Evolutionary conservation across 2,113 vertebrate species (phyloP).

Genomic region (Datnioides undecimradiatus): DNA sequence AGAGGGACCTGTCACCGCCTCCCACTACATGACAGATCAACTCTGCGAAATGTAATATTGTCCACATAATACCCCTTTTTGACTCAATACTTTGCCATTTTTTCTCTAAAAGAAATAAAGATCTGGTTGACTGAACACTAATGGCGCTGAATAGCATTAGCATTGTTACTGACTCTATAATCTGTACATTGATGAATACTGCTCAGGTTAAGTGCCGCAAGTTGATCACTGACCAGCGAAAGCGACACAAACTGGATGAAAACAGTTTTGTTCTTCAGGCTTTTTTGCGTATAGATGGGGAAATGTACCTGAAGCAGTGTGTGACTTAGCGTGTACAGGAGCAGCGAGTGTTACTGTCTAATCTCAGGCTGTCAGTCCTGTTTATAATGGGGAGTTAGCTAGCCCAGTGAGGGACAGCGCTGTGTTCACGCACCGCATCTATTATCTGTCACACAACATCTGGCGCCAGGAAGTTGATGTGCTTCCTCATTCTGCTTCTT

Average conservation of each 20-base stretch:
- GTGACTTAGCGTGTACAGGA: conserved; percentile 10
- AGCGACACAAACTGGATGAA: not conserved
- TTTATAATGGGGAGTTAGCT: conserved; percentile 66
- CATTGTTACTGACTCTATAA: conserved; percentile 4
- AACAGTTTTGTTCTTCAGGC: not conserved
- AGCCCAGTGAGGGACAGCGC: conserved; percentile 49
- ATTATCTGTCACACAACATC: conserved; percentile 84
- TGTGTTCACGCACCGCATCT: conserved; percentile 67
- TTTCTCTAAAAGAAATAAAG: conserved; percentile 22
- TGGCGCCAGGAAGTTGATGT: conserved; percentile 70
- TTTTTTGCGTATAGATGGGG: not conserved
- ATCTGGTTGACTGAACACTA: conserved; percentile 22
- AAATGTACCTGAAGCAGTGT: not conserved
- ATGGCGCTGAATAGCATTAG: conserved; percentile 22
- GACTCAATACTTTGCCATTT: conserved; percentile 16
- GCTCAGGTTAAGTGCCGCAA: conserved; percentile 7
- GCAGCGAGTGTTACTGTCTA: conserved; percentile 47
- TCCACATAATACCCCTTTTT: conserved; percentile 43
- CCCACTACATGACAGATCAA: conserved; percentile 62
- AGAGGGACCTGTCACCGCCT: conserved; percentile 50
- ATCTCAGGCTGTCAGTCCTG: conserved; percentile 77
- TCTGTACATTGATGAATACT: not conserved
- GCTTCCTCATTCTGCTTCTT: conserved; percentile 72
- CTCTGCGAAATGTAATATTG: conserved; percentile 44
- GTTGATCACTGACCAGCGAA: conserved; percentile 11